phyloP scores from a whole-genome alignment of 2,113 vertebrate species.

The Labeo rohita region DNA sequence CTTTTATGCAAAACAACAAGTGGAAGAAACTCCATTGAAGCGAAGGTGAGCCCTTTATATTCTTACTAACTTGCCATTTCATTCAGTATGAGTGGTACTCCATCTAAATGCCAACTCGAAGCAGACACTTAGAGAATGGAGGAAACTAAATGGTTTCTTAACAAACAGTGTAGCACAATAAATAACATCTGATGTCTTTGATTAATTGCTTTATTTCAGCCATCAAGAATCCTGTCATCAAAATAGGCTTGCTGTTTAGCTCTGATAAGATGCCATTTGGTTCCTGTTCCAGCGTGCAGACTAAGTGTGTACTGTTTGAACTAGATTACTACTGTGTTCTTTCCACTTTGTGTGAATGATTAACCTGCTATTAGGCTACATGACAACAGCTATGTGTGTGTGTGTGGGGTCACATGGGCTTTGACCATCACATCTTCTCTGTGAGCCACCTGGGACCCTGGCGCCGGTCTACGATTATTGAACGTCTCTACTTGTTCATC shows the following conservation, averaged over 20 bases:
- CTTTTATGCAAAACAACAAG: constrained; percentile 26
- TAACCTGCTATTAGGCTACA: not conserved
- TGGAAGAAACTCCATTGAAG: not conserved
- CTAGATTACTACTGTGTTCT: not conserved
- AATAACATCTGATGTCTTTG: constrained; percentile 19
- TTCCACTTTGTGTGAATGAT: not conserved
- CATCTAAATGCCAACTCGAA: not conserved
- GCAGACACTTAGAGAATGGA: not conserved
- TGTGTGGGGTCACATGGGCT: not conserved
- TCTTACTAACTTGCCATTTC: constrained; percentile 2
- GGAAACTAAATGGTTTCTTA: not conserved
- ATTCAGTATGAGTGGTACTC: constrained; percentile 5
- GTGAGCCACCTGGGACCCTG: not conserved
- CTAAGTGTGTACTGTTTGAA: not conserved
- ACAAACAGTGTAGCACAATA: not conserved
- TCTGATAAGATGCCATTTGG: constrained; percentile 9
- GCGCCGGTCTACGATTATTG: not conserved
- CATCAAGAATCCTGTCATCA: constrained; percentile 20
- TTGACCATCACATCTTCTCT: not conserved
- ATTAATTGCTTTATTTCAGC: constrained; percentile 29
- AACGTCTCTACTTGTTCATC: not conserved
- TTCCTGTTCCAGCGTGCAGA: not conserved
- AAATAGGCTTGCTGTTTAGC: not conserved
- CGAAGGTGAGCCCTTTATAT: constrained; percentile 3
- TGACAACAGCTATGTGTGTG: not conserved